Evolutionary conservation across 2,888 invertebrate genomes (phyloP), one percentile per base, ranked within the genome.

Genomic region (Parnassius smintheus): DNA sequence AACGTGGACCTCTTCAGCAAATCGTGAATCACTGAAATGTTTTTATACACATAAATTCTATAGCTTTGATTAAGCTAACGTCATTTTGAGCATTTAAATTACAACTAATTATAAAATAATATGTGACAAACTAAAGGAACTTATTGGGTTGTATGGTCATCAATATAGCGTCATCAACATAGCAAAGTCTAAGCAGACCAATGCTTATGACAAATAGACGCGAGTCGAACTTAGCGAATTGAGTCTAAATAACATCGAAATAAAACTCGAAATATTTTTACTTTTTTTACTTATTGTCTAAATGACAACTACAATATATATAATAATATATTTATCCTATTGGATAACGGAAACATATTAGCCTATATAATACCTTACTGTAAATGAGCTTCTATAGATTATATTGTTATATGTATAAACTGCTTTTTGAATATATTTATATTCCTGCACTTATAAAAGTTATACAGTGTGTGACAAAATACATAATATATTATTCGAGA

Each of bases 61-160:
- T 13, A 49, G 49, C 13, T 49, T 35, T 35, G 35, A 35, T 35
- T 35, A 35, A 35, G 49, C 13, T 49, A n/a, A 18, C 4, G 49
- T 49, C 49, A 49, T n/a, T 56, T 65, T 70, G 68, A 70, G 69
- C 68, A 68, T 68, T 67, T 50, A 57, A 54, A 56, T 62, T 64
- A 66, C 45, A 56, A 54, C 59, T 65, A 69, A 59, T 56, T 66
- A 63, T 22, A 49, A 58, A 60, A 65, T 56, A 55, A 59, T 57
- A 49, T 57, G 69, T 70, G 71, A 70, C 71, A 73, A 74, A 74
- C 63, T 66, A 75, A 73, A 74, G 75, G 73, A 75, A 75, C 75
- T 72, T 67, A 60, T 67, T 67, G 66, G 62, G 53, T 60, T 67
- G 57, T 68, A 64, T 49, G 49, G 13, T 13, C 49, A 25, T 48